Evolutionary conservation across 2,888 invertebrate genomes (phyloP).

Genomic region (Drosophila hamatofila): DNA sequence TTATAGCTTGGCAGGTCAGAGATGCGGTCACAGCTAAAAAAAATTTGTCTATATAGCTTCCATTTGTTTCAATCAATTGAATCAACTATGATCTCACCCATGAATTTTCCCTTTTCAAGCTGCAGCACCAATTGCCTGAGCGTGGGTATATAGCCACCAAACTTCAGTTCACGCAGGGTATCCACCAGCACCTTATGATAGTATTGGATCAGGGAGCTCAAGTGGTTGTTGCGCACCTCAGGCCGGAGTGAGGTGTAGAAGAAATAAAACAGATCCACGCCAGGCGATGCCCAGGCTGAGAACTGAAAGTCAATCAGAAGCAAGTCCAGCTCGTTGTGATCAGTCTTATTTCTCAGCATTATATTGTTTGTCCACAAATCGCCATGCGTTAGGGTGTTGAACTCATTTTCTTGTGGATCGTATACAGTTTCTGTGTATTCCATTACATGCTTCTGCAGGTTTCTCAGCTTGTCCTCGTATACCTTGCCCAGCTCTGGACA

Average conservation of each 20-base stretch:
- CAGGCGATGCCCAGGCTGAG: slow-evolving; percentile 82
- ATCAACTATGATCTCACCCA: slow-evolving; percentile 62
- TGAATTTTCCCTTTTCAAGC: slow-evolving; percentile 74
- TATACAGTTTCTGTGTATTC: slow-evolving; percentile 77
- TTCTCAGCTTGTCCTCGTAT: slow-evolving; percentile 77
- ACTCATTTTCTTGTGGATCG: slow-evolving; percentile 54
- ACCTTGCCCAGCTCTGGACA: slow-evolving; percentile 71
- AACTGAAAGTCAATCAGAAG: slow-evolving; percentile 83
- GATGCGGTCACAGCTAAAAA: slow-evolving; percentile 66
- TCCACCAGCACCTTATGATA: slow-evolving; percentile 76
- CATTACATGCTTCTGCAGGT: slow-evolving; percentile 70
- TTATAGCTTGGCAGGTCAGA: slow-evolving; percentile 63
- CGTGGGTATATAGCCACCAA: slow-evolving; percentile 75
- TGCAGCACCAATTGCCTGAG: slow-evolving; percentile 78
- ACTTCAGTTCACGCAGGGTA: slow-evolving; percentile 71
- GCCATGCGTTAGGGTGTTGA: slow-evolving; percentile 81
- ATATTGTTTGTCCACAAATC: slow-evolving; percentile 84
- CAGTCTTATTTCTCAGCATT: slow-evolving; percentile 65
- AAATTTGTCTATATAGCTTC: neutral
- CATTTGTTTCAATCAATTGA: neutral
- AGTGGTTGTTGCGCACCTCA: slow-evolving; percentile 70
- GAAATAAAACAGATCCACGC: slow-evolving; percentile 83
- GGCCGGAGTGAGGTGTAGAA: slow-evolving; percentile 77
- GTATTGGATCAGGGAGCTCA: slow-evolving; percentile 78
- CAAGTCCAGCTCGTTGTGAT: slow-evolving; percentile 59